These are phyloP conservation scores for Nipponia nippon DNA, from an alignment of 2,113 vertebrate genomes.

Conservation along the genomic window DNA sequence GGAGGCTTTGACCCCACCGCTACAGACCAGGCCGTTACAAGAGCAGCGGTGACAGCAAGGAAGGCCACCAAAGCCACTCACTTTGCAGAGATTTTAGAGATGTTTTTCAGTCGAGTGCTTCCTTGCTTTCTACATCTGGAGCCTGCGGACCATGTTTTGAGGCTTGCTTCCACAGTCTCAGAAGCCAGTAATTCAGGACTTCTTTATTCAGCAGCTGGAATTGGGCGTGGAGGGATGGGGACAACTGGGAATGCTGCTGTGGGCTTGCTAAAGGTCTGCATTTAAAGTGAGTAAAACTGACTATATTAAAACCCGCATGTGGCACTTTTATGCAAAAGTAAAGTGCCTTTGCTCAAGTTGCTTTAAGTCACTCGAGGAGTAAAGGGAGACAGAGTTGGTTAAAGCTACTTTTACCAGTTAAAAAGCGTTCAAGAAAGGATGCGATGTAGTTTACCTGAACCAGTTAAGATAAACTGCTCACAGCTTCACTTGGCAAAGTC, in stretches of 20 bases:
- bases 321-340: not conserved
- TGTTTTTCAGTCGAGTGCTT: not conserved
- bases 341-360: not conserved
- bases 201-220: not conserved
- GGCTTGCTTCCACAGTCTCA: not conserved
- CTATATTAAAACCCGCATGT: not conserved
- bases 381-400: not conserved
- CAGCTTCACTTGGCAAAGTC: not conserved
- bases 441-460: not conserved
- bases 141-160: not conserved
- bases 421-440: not conserved
- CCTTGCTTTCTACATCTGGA: not conserved
- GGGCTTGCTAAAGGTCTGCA: not conserved
- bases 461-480: not conserved
- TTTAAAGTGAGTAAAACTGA: not conserved
- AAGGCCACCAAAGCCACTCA: not conserved
- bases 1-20: not conserved
- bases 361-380: not conserved
- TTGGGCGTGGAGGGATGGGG: not conserved
- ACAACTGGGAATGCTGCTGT: not conserved
- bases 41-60: rapidly evolving
- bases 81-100: not conserved
- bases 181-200: not conserved
- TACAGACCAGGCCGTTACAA: not conserved
- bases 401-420: not conserved